Evolutionary conservation across 2,888 invertebrate species (phyloP).

Genomic region (Drosophila neotestacea): DNA sequence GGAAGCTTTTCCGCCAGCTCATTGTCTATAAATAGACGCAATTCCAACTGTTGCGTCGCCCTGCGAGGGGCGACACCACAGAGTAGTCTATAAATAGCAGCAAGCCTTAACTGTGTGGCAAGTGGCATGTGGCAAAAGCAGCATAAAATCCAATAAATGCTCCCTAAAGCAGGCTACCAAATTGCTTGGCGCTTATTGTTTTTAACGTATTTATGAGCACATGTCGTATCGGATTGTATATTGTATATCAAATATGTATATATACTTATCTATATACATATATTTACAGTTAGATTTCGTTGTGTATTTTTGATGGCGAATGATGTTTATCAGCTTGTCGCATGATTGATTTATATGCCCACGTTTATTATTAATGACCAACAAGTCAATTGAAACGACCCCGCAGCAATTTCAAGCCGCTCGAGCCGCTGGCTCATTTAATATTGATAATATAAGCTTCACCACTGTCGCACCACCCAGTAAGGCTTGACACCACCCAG

Average conservation of each 20-base stretch:
- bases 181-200: constrained; percentile 68
- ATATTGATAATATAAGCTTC: constrained; percentile 39
- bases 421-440: constrained; percentile 37
- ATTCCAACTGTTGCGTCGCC: constrained; percentile 41
- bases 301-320: constrained; percentile 29
- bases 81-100: constrained; percentile 49
- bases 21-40: constrained; percentile 49
- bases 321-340: constrained; percentile 77
- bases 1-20: constrained; percentile 13
- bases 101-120: constrained; percentile 31
- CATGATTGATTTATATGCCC: constrained; percentile 72
- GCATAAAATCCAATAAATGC: constrained; percentile 76
- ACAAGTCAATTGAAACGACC: constrained; percentile 59
- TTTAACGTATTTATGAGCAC: constrained; percentile 44
- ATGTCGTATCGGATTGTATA: constrained; percentile 1
- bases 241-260: not conserved
- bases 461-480: not conserved
- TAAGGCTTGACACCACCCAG: too few species aligned
- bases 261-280: not conserved
- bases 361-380: constrained; percentile 54
- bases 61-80: not conserved
- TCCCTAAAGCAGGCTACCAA: constrained; percentile 46
- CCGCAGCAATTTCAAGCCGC: constrained; percentile 12
- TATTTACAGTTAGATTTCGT: constrained; percentile 11
- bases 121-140: constrained; percentile 13